These are phyloP conservation scores for Chionis minor DNA, from an alignment of 2,113 vertebrate species.

Conservation along the genomic window DNA sequence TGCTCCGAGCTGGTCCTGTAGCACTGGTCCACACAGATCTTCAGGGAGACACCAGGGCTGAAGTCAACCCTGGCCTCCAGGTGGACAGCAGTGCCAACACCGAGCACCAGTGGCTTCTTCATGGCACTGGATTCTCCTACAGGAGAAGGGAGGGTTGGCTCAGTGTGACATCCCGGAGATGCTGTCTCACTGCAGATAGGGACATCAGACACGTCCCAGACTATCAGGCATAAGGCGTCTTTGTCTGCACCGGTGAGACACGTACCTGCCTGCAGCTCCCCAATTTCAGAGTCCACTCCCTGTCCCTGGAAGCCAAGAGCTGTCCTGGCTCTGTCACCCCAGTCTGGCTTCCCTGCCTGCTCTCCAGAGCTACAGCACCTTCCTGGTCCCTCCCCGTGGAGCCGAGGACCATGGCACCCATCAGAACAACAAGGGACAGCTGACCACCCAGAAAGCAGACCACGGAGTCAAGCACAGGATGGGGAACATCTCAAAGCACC, in stretches of 20 bases:
- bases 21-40: slow-evolving; percentile 3
- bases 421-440: neutral
- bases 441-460: neutral
- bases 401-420: neutral
- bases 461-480: neutral
- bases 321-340: neutral
- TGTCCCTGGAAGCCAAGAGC: neutral
- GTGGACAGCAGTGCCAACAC: neutral
- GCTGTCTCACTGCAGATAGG: neutral
- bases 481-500: neutral
- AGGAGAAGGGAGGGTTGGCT: neutral
- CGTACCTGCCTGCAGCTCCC: neutral
- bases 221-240: neutral
- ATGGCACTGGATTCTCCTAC: neutral
- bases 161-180: too few species aligned
- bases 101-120: neutral
- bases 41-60: neutral
- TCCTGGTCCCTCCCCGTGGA: accelerated
- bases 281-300: neutral
- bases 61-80: slow-evolving; percentile 25
- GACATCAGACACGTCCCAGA: neutral
- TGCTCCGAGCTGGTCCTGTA: neutral
- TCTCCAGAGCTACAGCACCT: neutral
- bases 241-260: neutral
- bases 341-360: neutral